Percentiles rank a stretch among this genome's conserved stretches.
Conservation (phyloP, 1,140 invertebrate species). For the Drosophila kurseongensis region DNA sequence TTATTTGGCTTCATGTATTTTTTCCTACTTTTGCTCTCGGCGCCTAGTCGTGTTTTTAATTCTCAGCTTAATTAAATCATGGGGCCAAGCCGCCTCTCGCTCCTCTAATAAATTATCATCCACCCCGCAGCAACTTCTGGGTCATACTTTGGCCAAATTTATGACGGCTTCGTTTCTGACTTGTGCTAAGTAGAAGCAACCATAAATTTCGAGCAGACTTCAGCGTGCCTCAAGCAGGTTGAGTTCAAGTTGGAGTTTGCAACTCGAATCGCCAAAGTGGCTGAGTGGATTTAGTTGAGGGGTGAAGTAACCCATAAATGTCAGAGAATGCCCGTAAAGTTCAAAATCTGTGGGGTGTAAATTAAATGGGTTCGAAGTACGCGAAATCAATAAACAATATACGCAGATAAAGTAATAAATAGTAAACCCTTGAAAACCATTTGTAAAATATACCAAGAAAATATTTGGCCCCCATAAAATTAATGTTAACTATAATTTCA, state of each 20-base stretch:
- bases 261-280: slow-evolving; percentile 30
- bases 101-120: slow-evolving; percentile 52
- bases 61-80: slow-evolving; percentile 77
- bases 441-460: too few species aligned
- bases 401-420: background rate
- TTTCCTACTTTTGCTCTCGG: slow-evolving; percentile 11
- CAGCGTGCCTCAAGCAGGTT: slow-evolving; percentile 44
- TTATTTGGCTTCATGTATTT: slow-evolving; percentile 15
- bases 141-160: slow-evolving; percentile 66
- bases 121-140: slow-evolving; percentile 28
- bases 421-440: background rate
- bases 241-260: slow-evolving; percentile 38
- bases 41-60: slow-evolving; percentile 67
- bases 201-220: slow-evolving; percentile 63
- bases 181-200: slow-evolving; percentile 63
- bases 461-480: too few species aligned
- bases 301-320: slow-evolving; percentile 30
- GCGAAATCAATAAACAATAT: background rate
- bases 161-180: slow-evolving; percentile 57
- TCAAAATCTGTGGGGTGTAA: slow-evolving; percentile 19
- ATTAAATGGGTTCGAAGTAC: slow-evolving; percentile 5
- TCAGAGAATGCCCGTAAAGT: slow-evolving; percentile 24
- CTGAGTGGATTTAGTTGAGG: slow-evolving; percentile 22
- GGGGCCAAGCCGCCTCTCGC: slow-evolving; percentile 11
- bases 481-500: background rate